Evolutionary conservation across 1,140 invertebrate species (phyloP).

Genomic region (Mya arenaria): DNA sequence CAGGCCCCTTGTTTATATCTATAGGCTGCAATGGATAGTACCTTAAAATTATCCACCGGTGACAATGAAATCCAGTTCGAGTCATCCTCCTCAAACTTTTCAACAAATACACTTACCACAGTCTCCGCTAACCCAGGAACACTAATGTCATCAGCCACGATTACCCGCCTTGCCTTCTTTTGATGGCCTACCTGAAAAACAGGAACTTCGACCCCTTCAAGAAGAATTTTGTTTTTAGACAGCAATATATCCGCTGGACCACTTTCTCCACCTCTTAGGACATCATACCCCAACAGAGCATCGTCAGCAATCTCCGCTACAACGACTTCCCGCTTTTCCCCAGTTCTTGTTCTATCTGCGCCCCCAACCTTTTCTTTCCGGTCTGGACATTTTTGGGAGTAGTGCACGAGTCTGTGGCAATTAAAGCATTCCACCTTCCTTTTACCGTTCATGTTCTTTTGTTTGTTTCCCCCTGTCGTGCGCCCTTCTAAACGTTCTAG

Average conservation of each 20-base stretch:
- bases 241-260: constrained; percentile 27
- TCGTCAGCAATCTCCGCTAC: constrained; percentile 35
- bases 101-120: constrained; percentile 23
- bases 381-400: neutral
- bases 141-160: neutral
- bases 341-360: neutral
- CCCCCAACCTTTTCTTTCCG: neutral
- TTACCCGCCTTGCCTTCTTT: constrained; percentile 17
- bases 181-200: neutral
- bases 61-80: neutral
- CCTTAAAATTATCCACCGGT: neutral
- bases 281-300: neutral
- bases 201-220: constrained; percentile 12
- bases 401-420: constrained; percentile 4
- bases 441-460: neutral
- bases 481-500: neutral
- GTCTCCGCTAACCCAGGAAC: constrained; percentile 13
- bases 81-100: constrained; percentile 6
- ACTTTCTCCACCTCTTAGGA: neutral
- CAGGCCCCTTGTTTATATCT: neutral
- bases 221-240: neutral
- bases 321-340: neutral
- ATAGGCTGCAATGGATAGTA: constrained; percentile 18
- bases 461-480: neutral
- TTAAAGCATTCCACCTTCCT: constrained; percentile 7